Evolutionary conservation across 2,888 invertebrate genomes (phyloP), one percentile per base, ranked within the genome.

Genomic region (Junonia oenone): DNA sequence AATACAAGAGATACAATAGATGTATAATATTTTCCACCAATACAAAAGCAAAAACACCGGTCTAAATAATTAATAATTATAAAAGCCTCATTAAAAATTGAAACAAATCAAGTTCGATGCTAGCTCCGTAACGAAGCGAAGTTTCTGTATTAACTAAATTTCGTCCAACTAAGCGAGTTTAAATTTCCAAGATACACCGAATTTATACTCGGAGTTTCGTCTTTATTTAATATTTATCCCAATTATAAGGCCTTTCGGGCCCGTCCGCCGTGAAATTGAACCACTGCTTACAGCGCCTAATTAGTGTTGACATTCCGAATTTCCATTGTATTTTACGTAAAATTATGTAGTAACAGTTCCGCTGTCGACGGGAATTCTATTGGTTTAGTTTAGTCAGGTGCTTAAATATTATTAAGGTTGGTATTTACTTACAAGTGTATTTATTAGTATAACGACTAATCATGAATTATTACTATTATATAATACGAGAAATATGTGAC

Each of bases 231-330:
- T 63, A 66, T 63, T 67, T 62, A 64, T 62, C 58, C 56, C 60
- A 66, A 67, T 65, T 66, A 67, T 63, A 65, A 63, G 62, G 58
- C 64, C 58, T 58, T 45, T 45, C 56, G 48, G 52, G 60, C 43
- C 51, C 63, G 55, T 56, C 51, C 56, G 47, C 63, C 66, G 64
- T 66, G 62, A 65, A 69, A 67, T 67, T 66, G 66, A 62, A 62
- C 63, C 53, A 57, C 58, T 59, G 67, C 66, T 67, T 67, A 58
- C 63, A 54, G 51, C 55, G 58, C 62, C 63, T 68, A 68, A 68
- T 68, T 68, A 68, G 63, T 66, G 65, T 65, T 65, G 65, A 65
- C 60, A 64, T 63, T 64, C 54, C 56, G 58, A 55, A 56, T 58
- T 54, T 55, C 43, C 56, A 61, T 59, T 61, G 62, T 63, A 47